These are phyloP conservation scores for Cetonia aurata DNA, from an alignment of 2,888 invertebrate genomes.

Conservation along the genomic window DNA sequence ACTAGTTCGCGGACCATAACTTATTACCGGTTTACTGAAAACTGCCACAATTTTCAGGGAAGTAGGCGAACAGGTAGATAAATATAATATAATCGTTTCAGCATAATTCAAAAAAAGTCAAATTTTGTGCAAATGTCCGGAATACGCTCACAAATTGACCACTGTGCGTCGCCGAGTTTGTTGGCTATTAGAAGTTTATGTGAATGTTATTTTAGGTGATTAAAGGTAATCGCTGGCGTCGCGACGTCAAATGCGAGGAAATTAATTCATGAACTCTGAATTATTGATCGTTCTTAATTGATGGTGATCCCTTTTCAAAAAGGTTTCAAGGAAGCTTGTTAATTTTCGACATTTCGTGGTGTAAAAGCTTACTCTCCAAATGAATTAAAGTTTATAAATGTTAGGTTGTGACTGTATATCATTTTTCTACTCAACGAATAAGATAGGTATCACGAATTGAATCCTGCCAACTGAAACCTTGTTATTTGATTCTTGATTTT, in stretches of 20 bases:
- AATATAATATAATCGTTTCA: too few relatives aligned
- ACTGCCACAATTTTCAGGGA: too few relatives aligned
- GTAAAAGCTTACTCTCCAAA: neutral
- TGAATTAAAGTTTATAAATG: constrained; percentile 6
- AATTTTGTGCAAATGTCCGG: too few relatives aligned
- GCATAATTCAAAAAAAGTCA: too few relatives aligned
- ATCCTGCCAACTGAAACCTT: too few relatives aligned
- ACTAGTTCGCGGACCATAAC: too few relatives aligned
- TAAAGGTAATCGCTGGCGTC: constrained; percentile 3
- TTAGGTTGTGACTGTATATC: neutral
- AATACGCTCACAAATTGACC: too few relatives aligned
- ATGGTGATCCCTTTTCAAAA: constrained; percentile 13
- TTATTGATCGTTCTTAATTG: constrained; percentile 17
- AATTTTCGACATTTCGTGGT: neutral
- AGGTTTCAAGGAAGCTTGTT: neutral
- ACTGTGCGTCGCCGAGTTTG: neutral
- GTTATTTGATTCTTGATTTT: too few relatives aligned
- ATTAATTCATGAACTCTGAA: constrained; percentile 23
- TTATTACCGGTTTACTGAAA: too few relatives aligned
- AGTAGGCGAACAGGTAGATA: too few relatives aligned
- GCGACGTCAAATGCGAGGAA: neutral
- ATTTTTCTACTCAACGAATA: too few relatives aligned
- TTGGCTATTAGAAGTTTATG: constrained; percentile 3
- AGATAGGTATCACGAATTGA: too few relatives aligned
- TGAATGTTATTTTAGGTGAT: constrained; percentile 1